phyloP scores from a whole-genome alignment of 2,888 invertebrate species.

The Fissipunctia ypsillon region DNA sequence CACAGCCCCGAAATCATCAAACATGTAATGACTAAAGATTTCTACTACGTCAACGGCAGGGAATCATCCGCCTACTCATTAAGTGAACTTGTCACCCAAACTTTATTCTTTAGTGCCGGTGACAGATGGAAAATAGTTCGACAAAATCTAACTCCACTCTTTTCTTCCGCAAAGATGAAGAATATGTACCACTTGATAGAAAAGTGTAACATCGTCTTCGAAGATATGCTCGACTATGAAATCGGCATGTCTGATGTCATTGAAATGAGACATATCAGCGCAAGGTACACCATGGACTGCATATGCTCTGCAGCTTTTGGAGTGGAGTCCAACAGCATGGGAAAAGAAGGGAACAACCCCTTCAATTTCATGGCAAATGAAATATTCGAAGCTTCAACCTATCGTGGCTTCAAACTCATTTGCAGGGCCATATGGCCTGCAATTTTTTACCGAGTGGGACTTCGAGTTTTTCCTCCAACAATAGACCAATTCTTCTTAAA shows the following conservation, averaged over 20 bases:
- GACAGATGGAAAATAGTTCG: constrained; percentile 79
- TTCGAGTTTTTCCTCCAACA: constrained; percentile 67
- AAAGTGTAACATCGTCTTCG: constrained; percentile 67
- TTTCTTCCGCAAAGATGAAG: constrained; percentile 79
- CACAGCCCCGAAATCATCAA: constrained; percentile 76
- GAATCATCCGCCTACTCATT: constrained; percentile 71
- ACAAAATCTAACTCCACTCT: constrained; percentile 78
- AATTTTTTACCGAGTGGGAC: constrained; percentile 74
- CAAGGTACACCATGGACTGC: constrained; percentile 78
- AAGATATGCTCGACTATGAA: constrained; percentile 69
- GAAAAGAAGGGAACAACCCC: constrained; percentile 59
- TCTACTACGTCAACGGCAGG: constrained; percentile 76
- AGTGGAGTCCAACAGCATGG: constrained; percentile 61
- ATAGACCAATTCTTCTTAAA: constrained; percentile 71
- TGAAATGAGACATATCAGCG: constrained; percentile 64
- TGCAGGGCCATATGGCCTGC: constrained; percentile 74
- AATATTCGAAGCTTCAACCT: constrained; percentile 69
- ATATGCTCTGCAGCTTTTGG: constrained; percentile 71
- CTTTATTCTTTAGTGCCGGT: constrained; percentile 75
- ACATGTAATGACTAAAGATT: constrained; percentile 74
- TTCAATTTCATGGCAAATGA: constrained; percentile 69
- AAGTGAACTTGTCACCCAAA: constrained; percentile 71
- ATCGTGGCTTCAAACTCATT: constrained; percentile 66
- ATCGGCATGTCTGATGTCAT: constrained; percentile 45
- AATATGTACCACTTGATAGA: constrained; percentile 79